Evolutionary conservation across 2,888 invertebrate genomes (phyloP), one percentile per base, ranked within the genome.

Genomic region (Tineola bisselliella): DNA sequence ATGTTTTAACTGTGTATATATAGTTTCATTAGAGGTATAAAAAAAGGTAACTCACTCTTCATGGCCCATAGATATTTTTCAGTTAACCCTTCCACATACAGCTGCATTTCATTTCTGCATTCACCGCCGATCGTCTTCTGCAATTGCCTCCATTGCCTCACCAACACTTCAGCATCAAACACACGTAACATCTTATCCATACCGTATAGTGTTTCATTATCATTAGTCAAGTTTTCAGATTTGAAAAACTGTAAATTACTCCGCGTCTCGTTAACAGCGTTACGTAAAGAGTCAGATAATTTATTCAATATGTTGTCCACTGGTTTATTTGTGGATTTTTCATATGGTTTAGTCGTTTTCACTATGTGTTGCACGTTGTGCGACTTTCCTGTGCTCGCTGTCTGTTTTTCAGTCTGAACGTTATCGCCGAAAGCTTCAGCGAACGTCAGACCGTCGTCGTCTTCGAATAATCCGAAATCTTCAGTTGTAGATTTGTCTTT

Each of bases 61-160:
- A 92, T 84, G 6, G 93, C 92, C 93, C 93, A 93, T 10, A 89
- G 81, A 60, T 88, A 82, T 61, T 89, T 89, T 57, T 84, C 81
- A 62, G 74, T 71, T 38, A 93, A 77, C 1, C 90, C 91, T 11
- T 84, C 79, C 44, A 92, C 82, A 70, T 91, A 92, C 43, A 77
- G 74, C 67, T 89, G 88, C 79, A 92, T 76, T 65, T 92, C 89
- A 30, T 77, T 76, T 58, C 76, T 76, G 69, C 93, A 92, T 44
- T 79, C 75, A 0, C 82, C 79, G 2, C 77, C 73, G 62, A 92
- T 73, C 38, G 72, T 75, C 38, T 79, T 79, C 62, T 87, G 84
- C 48, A 88, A 77, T 19, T 78, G 75, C 0, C 67, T 66, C 90
- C 91, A 92, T 71, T 89, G 89, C n/a, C 71, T 73, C 64, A 88